Conservation (phyloP, 2,888 invertebrate genomes). For the Macrophya annulata region DNA sequence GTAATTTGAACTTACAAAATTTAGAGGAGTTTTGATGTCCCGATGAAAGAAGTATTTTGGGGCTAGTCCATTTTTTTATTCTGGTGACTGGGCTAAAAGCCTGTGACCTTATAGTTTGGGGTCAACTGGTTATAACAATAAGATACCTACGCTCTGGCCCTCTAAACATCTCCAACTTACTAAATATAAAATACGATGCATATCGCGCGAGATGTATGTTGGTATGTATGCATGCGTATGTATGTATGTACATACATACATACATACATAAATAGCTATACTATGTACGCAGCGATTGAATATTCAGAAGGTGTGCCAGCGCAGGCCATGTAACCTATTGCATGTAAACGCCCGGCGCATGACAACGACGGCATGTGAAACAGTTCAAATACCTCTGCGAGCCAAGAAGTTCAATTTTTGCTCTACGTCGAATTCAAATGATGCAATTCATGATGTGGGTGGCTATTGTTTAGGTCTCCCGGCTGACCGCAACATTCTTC, state of each 20-base stretch:
- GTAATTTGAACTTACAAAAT: too few relatives aligned
- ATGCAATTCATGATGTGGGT: neutral
- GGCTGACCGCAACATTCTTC: neutral
- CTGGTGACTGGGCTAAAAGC: too few relatives aligned
- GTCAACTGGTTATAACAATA: neutral
- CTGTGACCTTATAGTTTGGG: neutral
- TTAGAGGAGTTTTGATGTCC: too few relatives aligned
- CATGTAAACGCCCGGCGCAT: slow-evolving; percentile 30
- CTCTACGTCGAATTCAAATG: neutral
- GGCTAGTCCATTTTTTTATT: too few relatives aligned
- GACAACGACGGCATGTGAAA: slow-evolving; percentile 41
- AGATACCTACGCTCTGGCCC: neutral
- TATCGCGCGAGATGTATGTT: neutral
- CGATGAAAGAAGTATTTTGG: too few relatives aligned
- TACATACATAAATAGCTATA: neutral
- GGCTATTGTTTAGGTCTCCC: slow-evolving; percentile 5
- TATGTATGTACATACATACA: neutral
- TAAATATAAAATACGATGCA: slow-evolving; percentile 27
- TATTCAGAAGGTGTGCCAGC: slow-evolving; percentile 43
- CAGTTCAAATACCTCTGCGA: slow-evolving; percentile 22
- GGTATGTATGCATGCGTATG: too few relatives aligned
- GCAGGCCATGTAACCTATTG: slow-evolving; percentile 38
- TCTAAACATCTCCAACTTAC: neutral
- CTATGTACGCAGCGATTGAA: slow-evolving; percentile 33
- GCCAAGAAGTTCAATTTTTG: slow-evolving; percentile 21